Base-by-base conservation (phyloP, 2,797 vertebrate species). In the Fistularia tabacaria region DNA sequence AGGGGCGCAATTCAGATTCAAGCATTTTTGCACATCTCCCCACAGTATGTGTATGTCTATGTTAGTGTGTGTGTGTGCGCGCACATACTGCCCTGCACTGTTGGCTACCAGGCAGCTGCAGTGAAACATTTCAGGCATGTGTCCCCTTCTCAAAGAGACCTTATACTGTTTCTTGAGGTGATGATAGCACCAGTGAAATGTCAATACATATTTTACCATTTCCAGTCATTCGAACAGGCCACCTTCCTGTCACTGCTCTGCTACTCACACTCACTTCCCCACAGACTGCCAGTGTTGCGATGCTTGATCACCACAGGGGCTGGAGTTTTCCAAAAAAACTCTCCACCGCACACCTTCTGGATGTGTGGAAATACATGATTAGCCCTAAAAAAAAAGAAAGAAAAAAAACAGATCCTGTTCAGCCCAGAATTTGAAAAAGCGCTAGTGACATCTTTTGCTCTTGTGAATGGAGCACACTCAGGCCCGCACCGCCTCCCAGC, bases 371-470 rank as follows among this genome's bases (percentile, higher is more conserved):
- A 83, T 70, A 49, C 52, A 57, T 9, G 41, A 60, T 64, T 48
- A 59, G 44, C 40, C 78, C 69, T n/a, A 25, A 49, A 45, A 62
- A 70, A 59, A 58, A 81, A 73, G 5, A 25, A 25, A 25, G 25
- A 25, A 5, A 25, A 5, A 25, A 25, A 25, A 2, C 68, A 62
- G 73, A 64, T 47, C 49, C 60, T 67, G 57, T 12, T 9, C 65
- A 74, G 64, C 63, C 59, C 11, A 75, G 61, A 43, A 13, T 54
- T 51, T 80, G 64, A 69, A 79, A 71, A 55, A 62, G 71, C 56
- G 63, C 66, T 76, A 82, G 87, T 87, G 88, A 86, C 87, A 88
- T 88, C 85, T 66, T 74, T 85, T 87, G 85, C 85, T 66, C 66
- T 4, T 1, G 36, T 15, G 14, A 54, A 38, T 54, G 71, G 77